These are phyloP conservation scores for Moxostoma hubbsi DNA, from an alignment of 2,797 vertebrate species.

Conservation along the genomic window DNA sequence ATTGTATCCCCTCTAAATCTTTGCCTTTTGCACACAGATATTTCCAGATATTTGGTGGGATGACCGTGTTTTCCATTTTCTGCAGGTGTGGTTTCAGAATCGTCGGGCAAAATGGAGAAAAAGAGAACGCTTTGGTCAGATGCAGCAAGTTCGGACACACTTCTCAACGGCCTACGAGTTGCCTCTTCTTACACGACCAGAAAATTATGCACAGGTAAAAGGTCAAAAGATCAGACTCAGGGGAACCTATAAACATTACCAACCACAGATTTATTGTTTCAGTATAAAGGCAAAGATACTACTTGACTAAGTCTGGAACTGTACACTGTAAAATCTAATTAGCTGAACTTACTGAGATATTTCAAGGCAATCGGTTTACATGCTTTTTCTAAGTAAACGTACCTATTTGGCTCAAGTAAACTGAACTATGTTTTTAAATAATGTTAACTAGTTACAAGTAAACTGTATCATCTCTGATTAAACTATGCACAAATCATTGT, in stretches of 20 bases:
- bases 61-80: conserved; percentile 5
- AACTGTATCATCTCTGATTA: no score
- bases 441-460: no score
- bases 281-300: no score
- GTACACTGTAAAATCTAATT: no score
- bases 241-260: neutral
- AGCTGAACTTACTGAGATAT: no score
- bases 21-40: conserved; percentile 9
- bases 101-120: conserved; percentile 98
- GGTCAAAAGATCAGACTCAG: neutral
- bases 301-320: no score
- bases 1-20: conserved; percentile 17
- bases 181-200: conserved; percentile 88
- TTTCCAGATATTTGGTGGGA: neutral
- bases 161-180: conserved; percentile 96
- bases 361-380: no score
- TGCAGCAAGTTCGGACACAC: conserved; percentile 98
- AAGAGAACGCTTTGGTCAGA: conserved; percentile 95
- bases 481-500: no score
- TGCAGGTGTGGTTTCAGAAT: conserved; percentile 99
- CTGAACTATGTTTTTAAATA: no score
- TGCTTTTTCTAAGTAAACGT: no score
- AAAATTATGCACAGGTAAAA: conserved; percentile 96
- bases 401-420: no score
- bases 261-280: no score